A percentile compares a stretch with the other conserved stretches of the same genome.
Conservation (phyloP, 2,888 invertebrate genomes). For the Steinernema scapterisci region DNA sequence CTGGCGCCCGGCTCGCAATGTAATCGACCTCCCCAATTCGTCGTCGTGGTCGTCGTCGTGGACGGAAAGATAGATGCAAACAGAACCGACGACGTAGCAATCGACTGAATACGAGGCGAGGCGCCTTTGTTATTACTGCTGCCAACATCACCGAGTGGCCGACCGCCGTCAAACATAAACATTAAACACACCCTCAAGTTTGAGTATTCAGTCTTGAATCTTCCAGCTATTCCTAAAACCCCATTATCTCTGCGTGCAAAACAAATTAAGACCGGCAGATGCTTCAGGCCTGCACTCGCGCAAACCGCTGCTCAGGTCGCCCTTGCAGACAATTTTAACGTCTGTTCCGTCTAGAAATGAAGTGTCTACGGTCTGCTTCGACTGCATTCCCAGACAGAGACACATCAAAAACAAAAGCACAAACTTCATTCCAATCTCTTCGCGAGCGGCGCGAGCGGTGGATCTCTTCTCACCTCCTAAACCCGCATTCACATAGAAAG, state of each 20-base stretch:
- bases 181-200: conserved; percentile 1
- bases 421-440: too few relatives aligned
- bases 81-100: conserved; percentile 24
- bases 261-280: too few relatives aligned
- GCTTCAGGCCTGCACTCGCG: too few relatives aligned
- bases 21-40: conserved; percentile 28
- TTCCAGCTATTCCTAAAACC: too few relatives aligned
- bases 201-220: background rate
- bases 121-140: conserved; percentile 28
- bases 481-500: background rate
- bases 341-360: too few relatives aligned
- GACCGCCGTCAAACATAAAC: conserved; percentile 8
- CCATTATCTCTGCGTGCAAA: too few relatives aligned
- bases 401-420: background rate
- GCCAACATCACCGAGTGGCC: conserved; percentile 2
- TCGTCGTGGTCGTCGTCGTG: conserved; percentile 10
- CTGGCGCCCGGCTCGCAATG: background rate
- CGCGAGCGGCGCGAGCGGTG: too few relatives aligned
- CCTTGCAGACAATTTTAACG: too few relatives aligned
- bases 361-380: too few relatives aligned
- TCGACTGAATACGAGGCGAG: conserved; percentile 7
- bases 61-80: conserved; percentile 26
- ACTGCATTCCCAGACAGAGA: background rate
- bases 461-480: too few relatives aligned
- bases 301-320: too few relatives aligned